Evolutionary conservation across 2,797 vertebrate genomes (phyloP).

Genomic region (Streptopelia turtur): DNA sequence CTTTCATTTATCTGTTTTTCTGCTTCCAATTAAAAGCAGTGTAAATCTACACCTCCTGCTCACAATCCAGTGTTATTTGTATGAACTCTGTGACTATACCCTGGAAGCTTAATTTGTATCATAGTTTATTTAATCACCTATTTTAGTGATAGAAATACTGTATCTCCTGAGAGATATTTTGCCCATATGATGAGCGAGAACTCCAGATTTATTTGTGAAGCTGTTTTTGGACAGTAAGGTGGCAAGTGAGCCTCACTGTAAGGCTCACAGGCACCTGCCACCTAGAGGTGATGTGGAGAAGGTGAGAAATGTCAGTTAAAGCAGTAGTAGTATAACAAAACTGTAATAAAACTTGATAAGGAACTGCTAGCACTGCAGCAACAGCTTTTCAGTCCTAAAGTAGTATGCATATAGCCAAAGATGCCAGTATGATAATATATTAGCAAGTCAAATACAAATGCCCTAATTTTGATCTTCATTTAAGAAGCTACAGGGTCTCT

Average conservation of each 20-base stretch:
- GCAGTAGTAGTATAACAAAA: neutral
- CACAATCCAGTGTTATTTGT: neutral
- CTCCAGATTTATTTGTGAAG: neutral
- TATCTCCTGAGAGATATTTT: neutral
- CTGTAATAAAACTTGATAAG: neutral
- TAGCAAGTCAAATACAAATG: neutral
- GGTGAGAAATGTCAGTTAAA: neutral
- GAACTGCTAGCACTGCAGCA: neutral
- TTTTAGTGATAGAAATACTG: neutral
- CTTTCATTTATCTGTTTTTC: neutral
- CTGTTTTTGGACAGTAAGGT: neutral
- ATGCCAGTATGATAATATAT: neutral
- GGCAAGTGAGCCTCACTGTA: neutral
- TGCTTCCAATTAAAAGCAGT: neutral
- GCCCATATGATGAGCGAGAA: neutral
- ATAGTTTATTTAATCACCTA: neutral
- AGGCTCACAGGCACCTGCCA: conserved; percentile 1
- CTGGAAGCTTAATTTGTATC: neutral
- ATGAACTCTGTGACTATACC: neutral
- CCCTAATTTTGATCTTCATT: neutral
- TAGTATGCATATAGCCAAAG: neutral
- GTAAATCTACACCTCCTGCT: neutral
- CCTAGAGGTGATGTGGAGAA: neutral
- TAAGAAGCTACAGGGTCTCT: neutral
- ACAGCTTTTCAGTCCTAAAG: neutral